Evolutionary conservation across 2,888 invertebrate genomes (phyloP), one percentile per base, ranked within the genome.

Genomic region (Diarsia rubi): DNA sequence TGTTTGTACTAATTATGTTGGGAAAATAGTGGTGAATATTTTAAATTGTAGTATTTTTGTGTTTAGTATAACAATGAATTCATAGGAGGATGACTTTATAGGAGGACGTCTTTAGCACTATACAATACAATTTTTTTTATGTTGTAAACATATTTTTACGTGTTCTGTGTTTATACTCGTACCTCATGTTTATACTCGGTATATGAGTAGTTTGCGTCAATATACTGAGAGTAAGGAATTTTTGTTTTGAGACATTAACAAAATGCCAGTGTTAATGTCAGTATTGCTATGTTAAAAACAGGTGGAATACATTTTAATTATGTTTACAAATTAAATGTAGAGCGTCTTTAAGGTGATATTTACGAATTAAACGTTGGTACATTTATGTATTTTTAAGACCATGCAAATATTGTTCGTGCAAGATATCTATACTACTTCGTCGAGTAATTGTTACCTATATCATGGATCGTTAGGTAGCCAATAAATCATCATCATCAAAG

Each of bases 1-100:
- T 83, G 64, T 75, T 83, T 75, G 74, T 57, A 59, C 57, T 77
- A 83, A 83, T 83, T 80, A 83, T 80, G 54, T 75, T 27, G 31
- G 69, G 79, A 73, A 79, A 62, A 69, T 66, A 65, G 11, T 62
- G n/a, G 3, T 19, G 64, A 62, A 68, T 57, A 44, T 63, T 64
- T 64, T 0, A 69, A 68, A 47, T 31, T 68, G 8, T 1, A 19
- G n/a, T 12, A 24, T 5, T 42, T 3, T 31, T 54, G n/a, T 42
- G n/a, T 59, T 45, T 42, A 27, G 24, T 24, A 37, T n/a, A n/a
- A n/a, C n/a, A n/a, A n/a, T n/a, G n/a, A n/a, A n/a, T n/a, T n/a
- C n/a, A n/a, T n/a, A n/a, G n/a, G n/a, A n/a, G n/a, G n/a, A n/a
- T n/a, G n/a, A n/a, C n/a, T n/a, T n/a, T n/a, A n/a, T n/a, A n/a